Evolutionary conservation across 2,888 invertebrate genomes (phyloP).

Genomic region (Vannuccia rotundouncinata): DNA sequence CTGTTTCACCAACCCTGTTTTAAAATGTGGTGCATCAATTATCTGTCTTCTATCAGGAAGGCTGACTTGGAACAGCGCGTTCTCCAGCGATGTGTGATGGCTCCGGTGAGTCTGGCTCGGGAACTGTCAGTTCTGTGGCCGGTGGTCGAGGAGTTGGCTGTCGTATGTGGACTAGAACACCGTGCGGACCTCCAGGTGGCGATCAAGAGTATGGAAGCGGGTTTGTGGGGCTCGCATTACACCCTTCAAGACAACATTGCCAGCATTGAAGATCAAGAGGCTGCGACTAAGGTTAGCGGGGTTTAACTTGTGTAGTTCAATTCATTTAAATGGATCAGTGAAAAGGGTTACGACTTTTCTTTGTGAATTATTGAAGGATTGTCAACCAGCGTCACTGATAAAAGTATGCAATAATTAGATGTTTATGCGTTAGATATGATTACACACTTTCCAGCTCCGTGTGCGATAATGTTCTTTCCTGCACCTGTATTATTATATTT

Average conservation of each 20-base stretch:
- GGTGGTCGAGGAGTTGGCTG: not conserved
- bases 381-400: too few species aligned
- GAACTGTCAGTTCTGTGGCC: not conserved
- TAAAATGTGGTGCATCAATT: too few species aligned
- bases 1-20: too few species aligned
- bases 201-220: not conserved
- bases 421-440: too few species aligned
- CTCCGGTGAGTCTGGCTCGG: constrained; percentile 1
- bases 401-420: too few species aligned
- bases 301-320: too few species aligned
- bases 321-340: too few species aligned
- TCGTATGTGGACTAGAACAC: not conserved
- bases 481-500: too few species aligned
- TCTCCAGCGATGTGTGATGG: constrained; percentile 8
- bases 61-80: constrained; percentile 9
- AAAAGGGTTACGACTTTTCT: too few species aligned
- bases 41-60: not conserved
- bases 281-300: not conserved
- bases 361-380: too few species aligned
- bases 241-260: not conserved
- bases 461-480: too few species aligned
- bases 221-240: not conserved
- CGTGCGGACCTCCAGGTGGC: constrained; percentile 9
- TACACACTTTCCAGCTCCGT: too few species aligned
- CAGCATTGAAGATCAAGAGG: not conserved